A percentile compares a stretch with the other conserved stretches of the same genome.
Conservation (phyloP, 2,797 vertebrate species). For the Manis pentadactyla region DNA sequence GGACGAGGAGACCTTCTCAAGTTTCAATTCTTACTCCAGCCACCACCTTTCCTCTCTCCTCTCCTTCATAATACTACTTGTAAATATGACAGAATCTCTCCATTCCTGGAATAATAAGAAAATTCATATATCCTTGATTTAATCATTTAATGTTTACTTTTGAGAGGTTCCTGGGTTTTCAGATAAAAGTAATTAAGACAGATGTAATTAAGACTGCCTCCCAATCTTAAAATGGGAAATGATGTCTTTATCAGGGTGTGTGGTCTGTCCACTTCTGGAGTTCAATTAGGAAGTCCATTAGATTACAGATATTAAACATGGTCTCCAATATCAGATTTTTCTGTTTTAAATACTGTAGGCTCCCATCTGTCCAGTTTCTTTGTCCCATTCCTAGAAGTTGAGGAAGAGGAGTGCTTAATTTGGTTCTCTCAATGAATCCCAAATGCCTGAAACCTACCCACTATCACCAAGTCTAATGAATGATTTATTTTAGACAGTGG, state of each 20-base stretch:
- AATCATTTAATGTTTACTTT: neutral
- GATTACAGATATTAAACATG: neutral
- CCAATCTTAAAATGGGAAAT: neutral
- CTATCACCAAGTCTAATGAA: neutral
- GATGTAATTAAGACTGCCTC: neutral
- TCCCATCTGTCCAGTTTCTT: neutral
- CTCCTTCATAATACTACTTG: neutral
- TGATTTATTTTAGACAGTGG: neutral
- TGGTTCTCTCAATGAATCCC: neutral
- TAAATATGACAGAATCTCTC: neutral
- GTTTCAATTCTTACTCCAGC: neutral
- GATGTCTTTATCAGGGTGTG: neutral
- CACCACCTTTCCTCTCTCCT: neutral
- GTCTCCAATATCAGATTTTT: neutral
- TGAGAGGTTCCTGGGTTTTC: neutral
- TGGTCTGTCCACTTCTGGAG: neutral
- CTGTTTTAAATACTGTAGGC: neutral
- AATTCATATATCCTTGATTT: neutral
- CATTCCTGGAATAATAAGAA: neutral
- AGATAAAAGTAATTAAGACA: neutral
- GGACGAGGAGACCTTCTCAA: neutral
- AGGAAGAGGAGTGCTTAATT: neutral
- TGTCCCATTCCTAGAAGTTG: neutral
- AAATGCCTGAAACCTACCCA: neutral
- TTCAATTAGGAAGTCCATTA: neutral